Evolutionary conservation across 2,888 invertebrate species (phyloP), one percentile per base, ranked within the genome.

Genomic region (Meteorus colon): DNA sequence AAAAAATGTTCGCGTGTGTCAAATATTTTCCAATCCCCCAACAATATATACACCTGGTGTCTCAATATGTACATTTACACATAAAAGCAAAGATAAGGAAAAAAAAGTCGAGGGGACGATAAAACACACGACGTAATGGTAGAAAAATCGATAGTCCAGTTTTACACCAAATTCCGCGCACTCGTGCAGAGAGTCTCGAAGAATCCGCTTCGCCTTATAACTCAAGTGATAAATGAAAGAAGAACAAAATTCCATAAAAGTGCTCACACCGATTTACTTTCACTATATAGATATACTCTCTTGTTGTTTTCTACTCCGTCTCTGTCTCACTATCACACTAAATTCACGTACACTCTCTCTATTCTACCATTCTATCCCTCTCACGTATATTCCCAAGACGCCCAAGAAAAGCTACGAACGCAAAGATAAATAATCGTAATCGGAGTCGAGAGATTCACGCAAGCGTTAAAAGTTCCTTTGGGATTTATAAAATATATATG

Each of bases 81-180:
- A n/a, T 16, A n/a, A n/a, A 48, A 55, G n/a, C 5, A 55, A 19
- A 55, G n/a, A 55, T 55, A 55, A 55, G 4, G 10, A 24, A 55
- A 55, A 55, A 55, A 55, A 55, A 55, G 3, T 8, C 55, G 55
- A 19, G 55, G 8, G n/a, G n/a, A 16, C 48, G 48, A 48, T 48
- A 55, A 55, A 55, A 19, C n/a, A 24, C 55, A 34, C 34, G 34
- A 55, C 19, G 55, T 8, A 55, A 55, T 8, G 19, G 55, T 19
- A 19, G 63, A 75, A 70, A 71, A 75, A 75, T 75, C 75, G 70
- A 71, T 71, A 75, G 55, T 66, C 59, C 69, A 59, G 55, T 70
- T 55, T 70, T 59, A 59, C 69, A 70, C 59, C 19, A 34, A 70
- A 70, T 70, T 55, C 59, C 69, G 37, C 59, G 69, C 69, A 70